Base-by-base conservation (phyloP, 2,113 vertebrate genomes). In the Casuarius casuarius region DNA sequence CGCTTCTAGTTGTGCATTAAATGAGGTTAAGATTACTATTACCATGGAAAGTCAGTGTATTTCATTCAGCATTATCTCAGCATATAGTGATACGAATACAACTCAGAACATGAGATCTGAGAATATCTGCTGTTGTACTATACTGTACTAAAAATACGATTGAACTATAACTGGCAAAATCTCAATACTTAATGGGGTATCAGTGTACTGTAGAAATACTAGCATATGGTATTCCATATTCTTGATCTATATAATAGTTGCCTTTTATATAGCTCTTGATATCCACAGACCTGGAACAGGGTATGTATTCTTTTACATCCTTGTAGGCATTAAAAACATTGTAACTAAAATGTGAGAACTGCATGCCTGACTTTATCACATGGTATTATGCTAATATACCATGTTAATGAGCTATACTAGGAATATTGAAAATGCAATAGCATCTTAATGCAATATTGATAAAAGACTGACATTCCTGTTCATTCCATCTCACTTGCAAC, bases 361-460 rank as follows among this genome's bases (percentile, higher is more conserved):
- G 51, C 4, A 0, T 35, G 72, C 91, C 82, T 92, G 89, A 87
- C 83, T 92, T 79, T 26, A 35, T 68, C 91, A 85, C 0, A 0
- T 92, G 78, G 59, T 68, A 72, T 48, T 84, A 67, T 28, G 62
- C 51, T 95, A 95, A 90, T 85, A 90, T 31, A 71, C 87, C 63
- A 33, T 44, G 92, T 95, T 97, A 97, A 96, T 90, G 75, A 95
- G 72, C 81, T 97, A 88, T 61, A 38, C 9, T 1, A 94, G 68
- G 65, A 91, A 84, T 91, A 95, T 52, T 93, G 95, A 92, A 97
- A 89, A 95, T 90, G 66, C 92, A 84, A 93, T 81, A 92, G 95
- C 68, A 77, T 56, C 93, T 90, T 92, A 97, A 97, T 92, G 89
- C 89, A 88, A 77, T 97, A 97, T 94, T 97, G 96, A 96, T 95